These are phyloP conservation scores for Lethocerus indicus DNA, from an alignment of 1,140 invertebrate genomes.

Conservation along the genomic window DNA sequence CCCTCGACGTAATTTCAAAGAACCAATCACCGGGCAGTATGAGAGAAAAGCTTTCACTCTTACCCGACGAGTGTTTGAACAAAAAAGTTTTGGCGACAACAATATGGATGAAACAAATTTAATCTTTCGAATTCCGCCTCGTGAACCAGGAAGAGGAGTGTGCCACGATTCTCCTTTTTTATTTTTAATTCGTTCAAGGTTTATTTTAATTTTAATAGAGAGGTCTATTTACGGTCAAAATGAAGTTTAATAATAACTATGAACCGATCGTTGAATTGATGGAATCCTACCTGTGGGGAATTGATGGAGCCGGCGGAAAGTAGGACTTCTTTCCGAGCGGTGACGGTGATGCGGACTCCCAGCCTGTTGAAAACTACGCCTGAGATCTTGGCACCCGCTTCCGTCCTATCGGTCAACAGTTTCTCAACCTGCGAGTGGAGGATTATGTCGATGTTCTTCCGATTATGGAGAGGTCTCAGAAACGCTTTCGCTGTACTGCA, in stretches of 20 bases:
- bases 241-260: too few species aligned
- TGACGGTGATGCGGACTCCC: conserved; percentile 17
- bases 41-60: too few species aligned
- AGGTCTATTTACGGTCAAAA: too few species aligned
- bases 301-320: conserved; percentile 51
- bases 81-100: too few species aligned
- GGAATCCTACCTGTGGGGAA: conserved; percentile 37
- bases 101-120: too few species aligned
- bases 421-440: conserved; percentile 43
- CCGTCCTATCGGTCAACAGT: conserved; percentile 35
- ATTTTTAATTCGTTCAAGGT: neutral
- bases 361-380: conserved; percentile 43
- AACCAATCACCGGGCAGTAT: too few species aligned
- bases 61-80: too few species aligned
- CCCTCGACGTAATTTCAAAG: too few species aligned
- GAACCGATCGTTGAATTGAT: too few species aligned
- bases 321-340: conserved; percentile 45
- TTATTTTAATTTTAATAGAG: too few species aligned
- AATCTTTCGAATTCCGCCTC: neutral
- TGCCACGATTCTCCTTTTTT: too few species aligned
- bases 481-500: conserved; percentile 51
- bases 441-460: conserved; percentile 54
- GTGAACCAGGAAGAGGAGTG: neutral
- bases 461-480: conserved; percentile 53
- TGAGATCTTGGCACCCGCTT: conserved; percentile 29